Evolutionary conservation across 2,113 vertebrate genomes (phyloP), one percentile per base, ranked within the genome.

Genomic region (Rousettus leschenaultii): DNA sequence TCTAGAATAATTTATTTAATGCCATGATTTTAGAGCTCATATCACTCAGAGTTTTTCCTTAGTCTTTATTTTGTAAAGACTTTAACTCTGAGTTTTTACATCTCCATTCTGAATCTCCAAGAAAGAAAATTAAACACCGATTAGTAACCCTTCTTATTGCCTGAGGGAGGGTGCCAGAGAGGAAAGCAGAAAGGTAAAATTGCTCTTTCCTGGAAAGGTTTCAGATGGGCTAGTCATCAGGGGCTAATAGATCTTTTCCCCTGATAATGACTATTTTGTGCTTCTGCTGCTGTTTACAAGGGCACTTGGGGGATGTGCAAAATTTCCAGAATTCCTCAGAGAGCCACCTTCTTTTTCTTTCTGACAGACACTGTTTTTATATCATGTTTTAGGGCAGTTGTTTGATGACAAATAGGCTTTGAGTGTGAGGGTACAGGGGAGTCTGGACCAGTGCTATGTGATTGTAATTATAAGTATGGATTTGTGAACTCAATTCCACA

Each of bases 41-140:
- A 63, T 59, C 26, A 75, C 35, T 89, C 7, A 55, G n/a, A 40
- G 55, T 74, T 48, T 71, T 96, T 57, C 63, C 57, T 59, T 57
- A 28, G 22, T 63, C 45, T 95, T 93, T 91, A 74, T 74, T 71
- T 94, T 74, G 40, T 87, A 84, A 89, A 87, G 65, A 15, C 55
- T 90, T 73, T 84, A 28, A 33, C 12, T 26, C 35, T 96, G 59
- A 59, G n/a, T 86, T 83, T n/a, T 77, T 92, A 33, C 0, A 82
- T 78, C 57, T 92, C 40, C 1, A 3, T 84, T 74, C 57, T 89
- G 80, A 88, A 24, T 79, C 16, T 91, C 24, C 24, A 53, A 77
- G 80, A 95, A 70, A 90, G 61, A 95, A 91, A 97, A 97, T 96
- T 93, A 93, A 97, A 94, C 95, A 93, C 91, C 89, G 73, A 87